These are phyloP conservation scores for Dendroctonus ponderosae DNA, from an alignment of 1,140 invertebrate species.

Conservation along the genomic window DNA sequence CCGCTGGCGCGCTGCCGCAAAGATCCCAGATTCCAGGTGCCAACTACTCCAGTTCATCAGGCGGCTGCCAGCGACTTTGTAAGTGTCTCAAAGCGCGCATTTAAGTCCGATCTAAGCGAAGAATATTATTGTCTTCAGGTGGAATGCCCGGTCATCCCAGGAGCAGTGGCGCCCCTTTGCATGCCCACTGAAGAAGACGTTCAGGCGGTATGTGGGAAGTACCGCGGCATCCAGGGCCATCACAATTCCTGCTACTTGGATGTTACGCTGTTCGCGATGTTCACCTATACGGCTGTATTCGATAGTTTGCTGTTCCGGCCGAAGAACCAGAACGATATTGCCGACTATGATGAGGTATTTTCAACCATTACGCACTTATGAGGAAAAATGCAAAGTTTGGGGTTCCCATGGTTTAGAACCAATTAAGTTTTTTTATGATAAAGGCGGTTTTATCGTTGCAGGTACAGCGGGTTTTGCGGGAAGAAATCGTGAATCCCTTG, in stretches of 20 bases:
- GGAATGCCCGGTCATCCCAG: slow-evolving; percentile 75
- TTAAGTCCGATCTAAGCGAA: not conserved
- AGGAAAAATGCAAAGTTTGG: too few relatives aligned
- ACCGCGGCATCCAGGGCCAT: slow-evolving; percentile 92
- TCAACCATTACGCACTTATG: not conserved
- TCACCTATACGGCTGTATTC: slow-evolving; percentile 92
- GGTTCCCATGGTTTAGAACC: too few relatives aligned
- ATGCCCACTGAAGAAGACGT: slow-evolving; percentile 61
- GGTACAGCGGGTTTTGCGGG: slow-evolving; percentile 81
- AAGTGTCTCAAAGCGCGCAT: not conserved
- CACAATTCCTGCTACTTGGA: slow-evolving; percentile 98
- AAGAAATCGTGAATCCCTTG: slow-evolving; percentile 95
- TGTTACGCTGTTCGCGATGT: slow-evolving; percentile 95
- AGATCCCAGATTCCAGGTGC: slow-evolving; percentile 69
- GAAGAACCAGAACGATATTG: slow-evolving; percentile 70
- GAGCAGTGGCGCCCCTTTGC: slow-evolving; percentile 75
- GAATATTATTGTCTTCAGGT: slow-evolving; percentile 32
- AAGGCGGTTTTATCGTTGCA: too few relatives aligned
- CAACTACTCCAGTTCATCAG: slow-evolving; percentile 54
- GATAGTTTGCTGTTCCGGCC: slow-evolving; percentile 83
- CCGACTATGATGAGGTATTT: slow-evolving; percentile 78
- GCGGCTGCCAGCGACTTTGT: slow-evolving; percentile 35
- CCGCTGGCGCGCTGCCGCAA: slow-evolving; percentile 72
- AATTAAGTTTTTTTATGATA: too few relatives aligned
- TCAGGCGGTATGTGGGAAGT: slow-evolving; percentile 70